phyloP scores from a whole-genome alignment of 2,113 vertebrate species.

The Festucalex cinctus region DNA sequence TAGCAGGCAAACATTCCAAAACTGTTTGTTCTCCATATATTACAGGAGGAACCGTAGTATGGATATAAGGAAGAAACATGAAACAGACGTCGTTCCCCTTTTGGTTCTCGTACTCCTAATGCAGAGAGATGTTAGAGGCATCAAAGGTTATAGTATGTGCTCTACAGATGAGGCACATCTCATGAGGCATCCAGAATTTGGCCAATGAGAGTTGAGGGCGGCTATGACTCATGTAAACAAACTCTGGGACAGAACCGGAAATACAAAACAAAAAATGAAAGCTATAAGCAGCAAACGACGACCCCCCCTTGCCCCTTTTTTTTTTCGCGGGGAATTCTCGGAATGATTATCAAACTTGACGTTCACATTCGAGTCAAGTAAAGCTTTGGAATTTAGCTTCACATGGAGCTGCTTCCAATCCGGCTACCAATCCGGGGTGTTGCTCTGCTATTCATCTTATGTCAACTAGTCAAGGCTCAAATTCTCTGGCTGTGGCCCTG shows the following conservation, averaged over 20 bases:
- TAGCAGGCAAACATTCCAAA: background rate
- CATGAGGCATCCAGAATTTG: background rate
- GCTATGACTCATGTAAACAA: conserved; percentile 1
- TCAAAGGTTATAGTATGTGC: background rate
- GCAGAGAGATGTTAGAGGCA: conserved; percentile 30
- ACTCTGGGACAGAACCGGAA: background rate
- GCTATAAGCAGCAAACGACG: background rate
- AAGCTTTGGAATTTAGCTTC: background rate
- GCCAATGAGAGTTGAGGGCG: background rate
- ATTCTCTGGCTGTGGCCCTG: too few relatives aligned
- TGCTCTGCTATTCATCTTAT: too few relatives aligned
- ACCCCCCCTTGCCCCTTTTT: too few relatives aligned
- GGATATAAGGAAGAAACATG: background rate
- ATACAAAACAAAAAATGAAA: background rate
- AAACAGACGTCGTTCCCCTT: conserved; percentile 32
- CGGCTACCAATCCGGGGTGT: too few relatives aligned
- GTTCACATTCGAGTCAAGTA: background rate
- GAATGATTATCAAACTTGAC: background rate
- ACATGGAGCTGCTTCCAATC: background rate
- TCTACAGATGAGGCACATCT: background rate
- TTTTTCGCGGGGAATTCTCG: background rate
- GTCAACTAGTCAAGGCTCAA: too few relatives aligned
- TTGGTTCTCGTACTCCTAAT: conserved; percentile 29
- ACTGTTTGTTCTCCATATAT: background rate
- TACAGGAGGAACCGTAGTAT: conserved; percentile 15